Evolutionary conservation across 2,888 invertebrate species (phyloP), one percentile per base, ranked within the genome.

Genomic region (Drosophila paucipuncta): DNA sequence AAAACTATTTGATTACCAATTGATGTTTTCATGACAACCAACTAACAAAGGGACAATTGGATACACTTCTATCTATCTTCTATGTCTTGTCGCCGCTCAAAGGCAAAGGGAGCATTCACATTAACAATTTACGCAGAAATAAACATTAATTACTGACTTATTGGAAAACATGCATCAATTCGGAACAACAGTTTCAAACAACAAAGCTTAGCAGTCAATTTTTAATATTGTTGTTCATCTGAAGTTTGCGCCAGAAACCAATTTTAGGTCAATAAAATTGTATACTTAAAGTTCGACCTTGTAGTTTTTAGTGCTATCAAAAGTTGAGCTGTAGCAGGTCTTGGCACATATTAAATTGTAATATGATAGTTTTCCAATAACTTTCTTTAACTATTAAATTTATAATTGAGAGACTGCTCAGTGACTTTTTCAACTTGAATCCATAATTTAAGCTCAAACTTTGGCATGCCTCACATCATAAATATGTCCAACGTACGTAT

Each of bases 1-100:
- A 74, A 73, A 83, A 83, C 83, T 85, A 89, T 89, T 85, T 89
- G 89, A 89, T 89, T 85, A 82, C 90, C 89, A 87, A 89, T 84
- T 89, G 87, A 76, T 79, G 70, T 59, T 79, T 68, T 61, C 37
- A 79, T 67, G 41, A 59, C 81, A 63, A 68, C 54, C 57, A 68
- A 77, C 63, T 58, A 30, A 62, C 59, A 49, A 76, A 78, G 67
- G 68, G 77, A 50, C 63, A 53, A 66, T 41, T 64, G 30, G 53
- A 62, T 62, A 62, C 39, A 60, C 30, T 59, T 43, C 13, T 28
- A 52, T 43, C 13, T 57, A n/a, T n/a, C n/a, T n/a, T n/a, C n/a
- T n/a, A n/a, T n/a, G 39, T 58, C 22, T 31, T 58, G 35, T 41
- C 13, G 35, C 33, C 5, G 18, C 33, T n/a, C 62, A 33, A 35